Base-by-base conservation (phyloP, 2,888 invertebrate genomes). In the Ellobium chinense region DNA sequence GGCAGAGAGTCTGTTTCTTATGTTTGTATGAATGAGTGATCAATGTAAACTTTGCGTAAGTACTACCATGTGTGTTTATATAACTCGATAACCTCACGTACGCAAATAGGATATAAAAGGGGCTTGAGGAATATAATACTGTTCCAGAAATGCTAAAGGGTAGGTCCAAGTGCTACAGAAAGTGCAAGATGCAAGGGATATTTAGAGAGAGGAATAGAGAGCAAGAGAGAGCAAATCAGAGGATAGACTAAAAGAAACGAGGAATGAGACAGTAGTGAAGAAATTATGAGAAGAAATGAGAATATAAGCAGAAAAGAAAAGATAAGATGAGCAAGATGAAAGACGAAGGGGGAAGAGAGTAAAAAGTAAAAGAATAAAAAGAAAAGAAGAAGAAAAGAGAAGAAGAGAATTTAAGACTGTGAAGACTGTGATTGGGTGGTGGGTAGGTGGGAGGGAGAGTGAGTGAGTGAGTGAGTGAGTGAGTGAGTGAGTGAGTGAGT, bases 391-490 rank as follows among this genome's bases (percentile, higher is more conserved):
- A 18, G 9, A 18, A 46, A 18, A 7, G 46, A 46, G 46, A 7
- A 46, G 46, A 18, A 12, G 46, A 46, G 46, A 7, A 46, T 46
- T 7, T 46, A 18, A 46, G 46, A 12, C 9, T 12, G 46, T 46
- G 46, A 46, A n/a, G 46, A 12, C 9, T 12, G 46, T 46, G 46
- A 46, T 14, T 60, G 27, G 7, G 60, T n/a, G 7, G 60, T 60
- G 60, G 7, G 60, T 60, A n/a, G 7, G 60, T 60, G 60, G n/a
- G 60, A 7, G 60, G n/a, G 60, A 14, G 60, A 60, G 60, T 24
- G 60, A 60, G 60, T 24, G 60, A 60, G 60, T 24, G 60, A 60
- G 60, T 24, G 60, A 60, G 60, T 24, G 60, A 60, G 60, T 14
- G 31, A 65, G 31, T 24, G 27, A 31, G 34, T 24, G 65, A 65